phyloP scores from a whole-genome alignment of 2,888 invertebrate species.

The Mylabris sibirica region DNA sequence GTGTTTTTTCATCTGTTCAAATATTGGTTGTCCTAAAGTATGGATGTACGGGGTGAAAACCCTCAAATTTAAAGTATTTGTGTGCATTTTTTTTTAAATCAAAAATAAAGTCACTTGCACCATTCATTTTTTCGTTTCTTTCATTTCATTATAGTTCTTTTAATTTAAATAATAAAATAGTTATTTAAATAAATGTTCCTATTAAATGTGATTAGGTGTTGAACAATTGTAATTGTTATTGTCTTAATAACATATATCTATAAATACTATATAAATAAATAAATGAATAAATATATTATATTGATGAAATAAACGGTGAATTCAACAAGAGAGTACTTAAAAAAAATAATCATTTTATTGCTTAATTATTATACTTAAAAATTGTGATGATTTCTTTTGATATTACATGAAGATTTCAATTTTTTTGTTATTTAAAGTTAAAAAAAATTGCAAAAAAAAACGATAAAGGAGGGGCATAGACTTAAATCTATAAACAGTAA shows the following conservation, averaged over 20 bases:
- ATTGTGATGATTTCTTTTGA: neutral
- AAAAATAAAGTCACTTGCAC: neutral
- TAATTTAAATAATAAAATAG: conserved; percentile 25
- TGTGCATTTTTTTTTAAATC: conserved; percentile 8
- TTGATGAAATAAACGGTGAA: neutral
- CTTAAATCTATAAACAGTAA: conserved; percentile 46
- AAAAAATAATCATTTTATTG: conserved; percentile 8
- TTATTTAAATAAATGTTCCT: conserved; percentile 52
- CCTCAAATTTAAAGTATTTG: neutral
- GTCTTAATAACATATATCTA: conserved; percentile 29
- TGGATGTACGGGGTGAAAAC: neutral
- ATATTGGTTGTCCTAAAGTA: conserved; percentile 27
- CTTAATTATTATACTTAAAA: neutral
- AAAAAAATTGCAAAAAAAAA: conserved; percentile 27
- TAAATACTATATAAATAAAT: conserved; percentile 9
- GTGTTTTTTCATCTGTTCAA: conserved; percentile 31
- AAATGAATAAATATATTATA: conserved; percentile 13
- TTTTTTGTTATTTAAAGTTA: conserved; percentile 26
- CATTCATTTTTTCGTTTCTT: conserved; percentile 11
- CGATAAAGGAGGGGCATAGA: conserved; percentile 60
- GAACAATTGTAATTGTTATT: conserved; percentile 39
- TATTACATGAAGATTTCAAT: neutral
- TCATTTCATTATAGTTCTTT: neutral
- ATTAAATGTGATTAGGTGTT: conserved; percentile 50
- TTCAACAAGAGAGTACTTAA: neutral